A percentile compares a stretch with the other conserved stretches of the same genome.
Conservation (phyloP, 1,140 invertebrate species). For the Dysdera silvatica region DNA sequence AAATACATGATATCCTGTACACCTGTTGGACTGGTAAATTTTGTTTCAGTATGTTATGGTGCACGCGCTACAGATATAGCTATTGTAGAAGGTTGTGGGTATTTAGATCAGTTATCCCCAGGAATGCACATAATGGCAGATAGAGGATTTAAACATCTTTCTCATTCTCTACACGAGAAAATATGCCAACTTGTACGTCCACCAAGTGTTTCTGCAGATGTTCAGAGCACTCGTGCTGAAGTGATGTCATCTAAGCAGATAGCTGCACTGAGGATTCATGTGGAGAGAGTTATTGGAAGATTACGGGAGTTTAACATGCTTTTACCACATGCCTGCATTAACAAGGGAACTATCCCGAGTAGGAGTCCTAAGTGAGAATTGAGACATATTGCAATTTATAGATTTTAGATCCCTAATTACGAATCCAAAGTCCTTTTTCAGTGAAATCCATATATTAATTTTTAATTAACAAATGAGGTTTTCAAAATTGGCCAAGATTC, state of each 20-base stretch:
- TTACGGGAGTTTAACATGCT: not conserved
- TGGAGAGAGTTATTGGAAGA: not conserved
- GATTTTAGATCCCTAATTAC: no score
- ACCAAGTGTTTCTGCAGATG: not conserved
- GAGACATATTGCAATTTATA: no score
- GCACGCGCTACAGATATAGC: constrained; percentile 35
- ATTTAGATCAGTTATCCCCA: constrained; percentile 32
- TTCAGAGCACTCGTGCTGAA: not conserved
- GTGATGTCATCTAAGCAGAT: not conserved
- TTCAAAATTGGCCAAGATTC: no score
- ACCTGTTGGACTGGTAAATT: constrained; percentile 37
- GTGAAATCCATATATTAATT: no score
- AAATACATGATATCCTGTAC: constrained; percentile 39
- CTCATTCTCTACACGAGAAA: not conserved
- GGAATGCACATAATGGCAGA: constrained; percentile 33
- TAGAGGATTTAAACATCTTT: constrained; percentile 30
- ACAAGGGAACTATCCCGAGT: no score
- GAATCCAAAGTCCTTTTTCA: no score
- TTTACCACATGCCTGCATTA: not conserved
- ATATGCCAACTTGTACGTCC: not conserved
- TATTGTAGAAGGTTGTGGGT: constrained; percentile 35
- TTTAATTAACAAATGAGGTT: no score
- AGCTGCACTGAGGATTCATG: not conserved
- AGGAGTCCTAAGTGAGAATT: no score
- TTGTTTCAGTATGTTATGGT: constrained; percentile 36